Evolutionary conservation across 2,888 invertebrate species (phyloP).

Genomic region (Heliothis peltigera): DNA sequence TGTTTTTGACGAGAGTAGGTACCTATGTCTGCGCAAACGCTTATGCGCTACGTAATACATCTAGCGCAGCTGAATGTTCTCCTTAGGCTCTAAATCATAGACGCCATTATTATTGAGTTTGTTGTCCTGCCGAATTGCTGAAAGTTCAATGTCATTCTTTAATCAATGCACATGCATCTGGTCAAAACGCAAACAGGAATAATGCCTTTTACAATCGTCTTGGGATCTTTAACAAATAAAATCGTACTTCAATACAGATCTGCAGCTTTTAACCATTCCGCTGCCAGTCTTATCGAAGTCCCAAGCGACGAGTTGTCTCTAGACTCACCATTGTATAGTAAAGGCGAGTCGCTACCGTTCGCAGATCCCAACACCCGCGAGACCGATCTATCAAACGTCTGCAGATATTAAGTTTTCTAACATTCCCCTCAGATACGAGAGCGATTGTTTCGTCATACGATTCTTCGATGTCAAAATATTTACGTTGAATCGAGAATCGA

Average conservation of each 20-base stretch:
- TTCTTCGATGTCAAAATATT: slow-evolving; percentile 87
- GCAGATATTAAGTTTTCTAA: slow-evolving; percentile 81
- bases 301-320: slow-evolving; percentile 70
- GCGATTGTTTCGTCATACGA: slow-evolving; percentile 88
- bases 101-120: too few species aligned
- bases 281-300: slow-evolving; percentile 57
- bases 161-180: background rate
- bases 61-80: too few species aligned
- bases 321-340: slow-evolving; percentile 68
- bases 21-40: too few species aligned
- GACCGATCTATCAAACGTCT: slow-evolving; percentile 87
- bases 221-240: slow-evolving; percentile 23
- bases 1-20: too few species aligned
- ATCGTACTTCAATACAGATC: slow-evolving; percentile 12
- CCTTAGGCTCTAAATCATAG: too few species aligned
- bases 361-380: slow-evolving; percentile 73
- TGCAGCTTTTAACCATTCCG: slow-evolving; percentile 30
- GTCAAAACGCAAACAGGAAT: background rate
- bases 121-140: too few species aligned
- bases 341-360: slow-evolving; percentile 76
- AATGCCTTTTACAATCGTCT: slow-evolving; percentile 3
- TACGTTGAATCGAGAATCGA: slow-evolving; percentile 74
- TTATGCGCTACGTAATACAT: too few species aligned
- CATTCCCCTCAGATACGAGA: slow-evolving; percentile 78
- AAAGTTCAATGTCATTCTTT: background rate